Evolutionary conservation across 2,888 invertebrate genomes (phyloP), one percentile per base, ranked within the genome.

Genomic region (Archips xylosteana): DNA sequence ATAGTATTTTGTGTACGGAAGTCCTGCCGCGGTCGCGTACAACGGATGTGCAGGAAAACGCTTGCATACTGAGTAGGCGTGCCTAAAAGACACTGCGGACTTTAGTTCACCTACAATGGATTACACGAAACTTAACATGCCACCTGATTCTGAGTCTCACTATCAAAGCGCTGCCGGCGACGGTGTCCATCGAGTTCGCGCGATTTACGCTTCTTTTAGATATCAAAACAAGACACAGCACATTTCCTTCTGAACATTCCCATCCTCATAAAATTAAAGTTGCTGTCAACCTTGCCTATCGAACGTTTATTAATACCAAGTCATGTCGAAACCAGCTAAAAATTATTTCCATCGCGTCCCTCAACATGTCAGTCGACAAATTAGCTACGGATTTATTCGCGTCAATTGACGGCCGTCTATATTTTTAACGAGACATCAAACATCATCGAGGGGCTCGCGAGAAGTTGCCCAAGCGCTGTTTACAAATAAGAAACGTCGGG

Each of bases 381-480:
- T 94, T 94, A 93, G 92, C 89, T 85, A 87, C 87, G 87, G 90
- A 89, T 90, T 92, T 92, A 90, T 88, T 85, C 87, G 84, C 89
- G 90, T 90, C 92, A 91, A 92, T 94, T 87, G 89, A 87, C 90
- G 86, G 86, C 80, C 81, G 87, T 87, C 88, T 89, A 92, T 92
- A 94, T 93, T 94, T 94, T 92, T 94, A 94, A 92, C 93, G 90
- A 87, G 90, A 94, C 93, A 92, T 92, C 91, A 92, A 94, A 93
- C 93, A 92, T 90, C 88, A 91, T 91, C 89, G 91, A 89, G 85
- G 87, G 89, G 87, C 84, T 80, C 82, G 81, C 80, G 83, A 83
- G 83, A 82, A 85, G 89, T 90, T 89, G 87, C 91, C 87, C 89
- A 89, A 92, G 88, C 89, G 89, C 85, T 92, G 91, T 93, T 92